Base-by-base conservation (phyloP, 1,140 invertebrate genomes). In the Zaprionus vittiger region DNA sequence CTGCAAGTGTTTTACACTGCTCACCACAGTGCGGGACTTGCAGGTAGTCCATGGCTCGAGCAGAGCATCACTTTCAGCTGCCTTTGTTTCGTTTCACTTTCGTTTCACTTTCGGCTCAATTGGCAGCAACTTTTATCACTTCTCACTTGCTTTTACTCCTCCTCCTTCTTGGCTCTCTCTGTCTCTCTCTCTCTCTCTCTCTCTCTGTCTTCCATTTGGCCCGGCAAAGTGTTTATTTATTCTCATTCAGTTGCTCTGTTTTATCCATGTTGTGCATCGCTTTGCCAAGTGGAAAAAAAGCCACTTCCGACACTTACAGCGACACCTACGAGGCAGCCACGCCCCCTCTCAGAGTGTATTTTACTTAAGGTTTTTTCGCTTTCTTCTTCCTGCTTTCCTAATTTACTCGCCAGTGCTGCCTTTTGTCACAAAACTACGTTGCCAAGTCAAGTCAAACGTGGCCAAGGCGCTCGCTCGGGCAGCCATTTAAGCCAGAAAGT, bases 401-500 rank as follows among this genome's bases (percentile, higher is more conserved):
- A 47, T 47, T 47, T 17, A 47, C n/a, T 47, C 41, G 41, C 41
- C 24, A 26, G 24, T 47, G 41, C 38, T 15, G 41, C n/a, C n/a
- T 47, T 44, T 47, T 47, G 41, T 47, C 41, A 47, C 22, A 54
- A 1, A 54, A 22, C 20, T 26, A 54, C 52, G 24, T 6, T 5
- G 20, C 2, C 52, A 54, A 22, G 24, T 26, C 52, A 54, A 54
- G 20, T 22, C 11, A 54, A 59, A 80, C 78, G 37, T 15, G 62
- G 61, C 4, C 49, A 72, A 80, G 62, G 38, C 37, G 26, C 24
- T 52, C 9, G 26, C 55, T 47, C 31, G 37, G 34, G 14, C 14
- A 22, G 38, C 12, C 77, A 73, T 83, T 87, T 83, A 89, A 84
- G 79, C 81, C 69, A 73, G 76, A 87, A 89, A 90, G 79, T 86